Evolutionary conservation across 2,888 invertebrate genomes (phyloP), one percentile per base, ranked within the genome.

Genomic region (Tinea semifulvella): DNA sequence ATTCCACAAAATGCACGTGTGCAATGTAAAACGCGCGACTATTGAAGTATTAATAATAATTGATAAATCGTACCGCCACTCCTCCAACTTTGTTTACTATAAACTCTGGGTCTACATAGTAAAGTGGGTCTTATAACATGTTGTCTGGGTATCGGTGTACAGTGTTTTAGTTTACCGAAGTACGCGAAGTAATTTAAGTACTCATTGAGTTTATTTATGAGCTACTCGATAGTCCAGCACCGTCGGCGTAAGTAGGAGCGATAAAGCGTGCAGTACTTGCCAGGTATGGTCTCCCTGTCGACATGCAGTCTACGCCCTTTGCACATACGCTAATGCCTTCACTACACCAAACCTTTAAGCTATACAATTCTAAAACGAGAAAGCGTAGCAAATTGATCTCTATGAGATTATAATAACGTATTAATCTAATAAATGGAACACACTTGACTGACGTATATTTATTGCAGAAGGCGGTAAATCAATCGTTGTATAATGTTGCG

Each of bases 261-360:
- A 40, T 20, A 40, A 22, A 40, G 18, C 36, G 36, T 40, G 20
- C 22, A 22, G 6, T 22, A 40, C 40, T 19, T 20, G n/a, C 40
- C 40, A 7, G n/a, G 14, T 40, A 40, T 22, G 40, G 40, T 22
- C 40, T 17, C 22, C 4, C 13, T 14, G 40, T 22, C 40, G 40
- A 40, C 40, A 40, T 40, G 40, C 40, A 22, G 40, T 40, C 40
- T 40, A 22, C 40, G 36, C 40, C 40, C 36, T 36, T 36, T 36
- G 39, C 39, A 39, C 39, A 20, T 39, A 38, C 36, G 18, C 36
- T 36, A 36, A 36, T 36, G 36, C 36, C 36, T 18, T 4, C 18
- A 18, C 36, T 10, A 18, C 18, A 4, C 5, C 35, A 35, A 35
- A 13, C 14, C 7, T 14, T 35, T 35, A 4, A 5, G 17, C 18